Evolutionary conservation across 2,888 invertebrate genomes (phyloP), one percentile per base, ranked within the genome.

Genomic region (Agonum fuliginosum): DNA sequence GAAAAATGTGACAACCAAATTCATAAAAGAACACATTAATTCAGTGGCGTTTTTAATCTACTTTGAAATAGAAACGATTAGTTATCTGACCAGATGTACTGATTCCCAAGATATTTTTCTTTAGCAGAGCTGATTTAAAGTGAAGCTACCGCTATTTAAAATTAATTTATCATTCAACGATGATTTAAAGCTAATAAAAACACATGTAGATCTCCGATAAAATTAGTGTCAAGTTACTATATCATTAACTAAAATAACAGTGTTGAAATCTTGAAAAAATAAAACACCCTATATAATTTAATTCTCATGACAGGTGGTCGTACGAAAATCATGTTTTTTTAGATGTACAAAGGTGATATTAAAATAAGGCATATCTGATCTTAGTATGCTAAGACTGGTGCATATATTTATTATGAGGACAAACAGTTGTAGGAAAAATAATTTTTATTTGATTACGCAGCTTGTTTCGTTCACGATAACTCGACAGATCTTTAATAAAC

Each of bases 161-260:
- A 24, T n/a, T 62, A 62, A 27, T 70, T 46, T 69, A 69, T 69
- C 20, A 69, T 17, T 48, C 12, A 22, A 19, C 10, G 41, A 62
- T 58, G 73, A 73, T 73, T 73, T 73, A 73, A 73, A 73, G 14
- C n/a, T 43, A 73, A 58, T 73, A 62, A 73, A 43, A 10, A 73
- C 73, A 72, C 62, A 12, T 73, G 73, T 73, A 73, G 73, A 73
- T 73, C n/a, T 6, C 54, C n/a, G 73, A 73, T 73, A 73, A 73
- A 73, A 73, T 73, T 73, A 73, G 58, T 73, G 73, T 73, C 62
- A 41, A 73, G 24, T 48, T 58, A 27, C 58, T 10, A 14, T 73
- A 46, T 73, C 58, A 73, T 73, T 73, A 73, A 54, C 24, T 20
- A 17, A 73, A 73, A 73, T 73, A 73, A 70, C 41, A 43, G 73